Evolutionary conservation across 2,797 vertebrate species (phyloP), one percentile per base, ranked within the genome.

Genomic region (Pangasius larnaudii): DNA sequence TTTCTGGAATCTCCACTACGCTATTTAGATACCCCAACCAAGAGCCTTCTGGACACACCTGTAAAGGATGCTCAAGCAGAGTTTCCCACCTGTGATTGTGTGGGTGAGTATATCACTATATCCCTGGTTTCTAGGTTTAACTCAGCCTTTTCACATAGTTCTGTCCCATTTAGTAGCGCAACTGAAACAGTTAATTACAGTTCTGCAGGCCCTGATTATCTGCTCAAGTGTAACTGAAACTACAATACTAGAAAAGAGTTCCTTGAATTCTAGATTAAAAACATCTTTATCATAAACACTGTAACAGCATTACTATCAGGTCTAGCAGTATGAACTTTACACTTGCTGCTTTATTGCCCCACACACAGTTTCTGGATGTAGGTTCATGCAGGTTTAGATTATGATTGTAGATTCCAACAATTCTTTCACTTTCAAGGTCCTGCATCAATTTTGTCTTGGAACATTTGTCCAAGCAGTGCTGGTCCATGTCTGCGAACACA

Each of bases 1-100:
- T 99, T 99, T 90, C 92, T 99, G 91, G 98, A 99, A 90, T 99
- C 98, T 0, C 99, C 99, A 0, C 92, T 99, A 58, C 97, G 97
- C 87, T 99, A 99, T 92, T 94, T 99, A 93, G 97, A 98, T 91
- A 98, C 96, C 0, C 98, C 98, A 0, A 99, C 98, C 86, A 99
- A 99, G 91, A 98, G 94, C 89, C 93, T 99, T 91, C 94, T 99
- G 94, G 96, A 97, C 92, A 99, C 98, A 1, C 99, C 99, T 0
- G 96, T 96, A 88, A 99, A 99, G 95, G 95, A 96, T 89, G 95
- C 96, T 0, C 97, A 98, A 89, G 94, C 96, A 0, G 98, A 99
- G 39, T 99, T 98, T 90, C 98, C 98, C 36, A 94, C 92, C 88
- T 99, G 99, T 27, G 97, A 97, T 88, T 99, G 99, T 0, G 97